Evolutionary conservation across 2,113 vertebrate species (phyloP).

Genomic region (Aptenodytes patagonicus): DNA sequence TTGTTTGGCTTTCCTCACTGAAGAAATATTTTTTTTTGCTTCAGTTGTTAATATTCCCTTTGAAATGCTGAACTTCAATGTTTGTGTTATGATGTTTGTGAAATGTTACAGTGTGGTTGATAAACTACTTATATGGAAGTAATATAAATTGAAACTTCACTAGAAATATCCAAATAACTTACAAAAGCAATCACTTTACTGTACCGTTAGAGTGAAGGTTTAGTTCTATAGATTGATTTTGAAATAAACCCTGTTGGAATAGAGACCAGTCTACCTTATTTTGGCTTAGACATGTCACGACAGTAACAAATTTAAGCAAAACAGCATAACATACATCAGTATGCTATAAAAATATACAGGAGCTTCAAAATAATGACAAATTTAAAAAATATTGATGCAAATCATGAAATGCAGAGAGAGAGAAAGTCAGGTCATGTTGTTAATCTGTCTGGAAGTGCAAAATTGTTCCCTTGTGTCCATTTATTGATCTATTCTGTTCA

Average conservation of each 20-base stretch:
- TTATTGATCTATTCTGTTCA: not conserved
- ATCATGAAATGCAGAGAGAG: not conserved
- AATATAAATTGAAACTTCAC: not conserved
- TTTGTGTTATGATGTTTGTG: not conserved
- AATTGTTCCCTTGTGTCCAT: not conserved
- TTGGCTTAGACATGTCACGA: not conserved
- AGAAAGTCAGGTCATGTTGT: not conserved
- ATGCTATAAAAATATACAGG: not conserved
- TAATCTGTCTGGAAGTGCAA: not conserved
- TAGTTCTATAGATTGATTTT: not conserved
- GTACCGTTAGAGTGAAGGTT: not conserved
- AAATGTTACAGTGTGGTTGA: not conserved
- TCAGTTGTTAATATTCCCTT: not conserved
- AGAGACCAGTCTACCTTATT: not conserved
- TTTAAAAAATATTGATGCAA: not conserved
- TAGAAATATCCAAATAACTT: not conserved
- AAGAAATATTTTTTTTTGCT: not conserved
- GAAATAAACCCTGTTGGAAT: not conserved
- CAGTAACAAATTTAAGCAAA: not conserved
- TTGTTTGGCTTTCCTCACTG: not conserved
- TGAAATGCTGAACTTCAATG: not conserved
- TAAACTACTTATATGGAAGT: not conserved
- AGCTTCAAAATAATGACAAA: not conserved
- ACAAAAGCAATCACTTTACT: not conserved
- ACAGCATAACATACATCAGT: not conserved